phyloP scores from a whole-genome alignment of 2,113 vertebrate species.

The Copsychus sechellarum region DNA sequence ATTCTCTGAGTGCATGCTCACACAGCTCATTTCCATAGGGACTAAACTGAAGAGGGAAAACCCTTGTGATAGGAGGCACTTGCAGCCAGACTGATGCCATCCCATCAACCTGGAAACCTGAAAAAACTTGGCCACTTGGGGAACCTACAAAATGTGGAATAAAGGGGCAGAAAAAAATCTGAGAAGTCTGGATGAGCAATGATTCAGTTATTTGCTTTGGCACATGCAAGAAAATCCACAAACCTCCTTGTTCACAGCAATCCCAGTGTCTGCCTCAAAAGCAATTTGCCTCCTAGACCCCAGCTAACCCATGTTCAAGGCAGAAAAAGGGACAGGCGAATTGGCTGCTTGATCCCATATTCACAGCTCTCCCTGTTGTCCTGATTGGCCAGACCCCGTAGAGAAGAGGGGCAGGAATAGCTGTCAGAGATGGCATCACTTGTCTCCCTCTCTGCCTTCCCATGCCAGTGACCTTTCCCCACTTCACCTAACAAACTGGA shows the following conservation, averaged over 20 bases:
- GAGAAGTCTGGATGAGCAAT: neutral
- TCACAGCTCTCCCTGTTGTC: accelerated
- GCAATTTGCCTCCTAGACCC: neutral
- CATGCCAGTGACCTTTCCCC: accelerated
- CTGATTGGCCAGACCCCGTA: accelerated
- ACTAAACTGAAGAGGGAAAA: neutral
- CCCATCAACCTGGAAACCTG: neutral
- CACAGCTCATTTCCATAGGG: neutral
- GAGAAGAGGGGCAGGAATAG: neutral
- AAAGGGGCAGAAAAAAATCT: neutral
- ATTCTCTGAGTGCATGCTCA: neutral
- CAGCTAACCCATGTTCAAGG: neutral
- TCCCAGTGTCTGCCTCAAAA: neutral
- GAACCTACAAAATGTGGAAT: neutral
- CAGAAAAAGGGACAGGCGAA: neutral
- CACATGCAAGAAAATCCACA: neutral
- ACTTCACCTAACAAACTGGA: neutral
- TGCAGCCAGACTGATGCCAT: neutral
- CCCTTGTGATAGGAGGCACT: neutral
- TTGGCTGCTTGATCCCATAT: neutral
- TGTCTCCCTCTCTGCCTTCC: neutral
- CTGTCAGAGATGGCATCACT: neutral
- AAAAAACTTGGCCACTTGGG: neutral
- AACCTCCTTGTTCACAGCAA: neutral
- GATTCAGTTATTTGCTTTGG: accelerated